Evolutionary conservation across 2,113 vertebrate genomes (phyloP), one percentile per base, ranked within the genome.

Genomic region (Cryptotis parvus): DNA sequence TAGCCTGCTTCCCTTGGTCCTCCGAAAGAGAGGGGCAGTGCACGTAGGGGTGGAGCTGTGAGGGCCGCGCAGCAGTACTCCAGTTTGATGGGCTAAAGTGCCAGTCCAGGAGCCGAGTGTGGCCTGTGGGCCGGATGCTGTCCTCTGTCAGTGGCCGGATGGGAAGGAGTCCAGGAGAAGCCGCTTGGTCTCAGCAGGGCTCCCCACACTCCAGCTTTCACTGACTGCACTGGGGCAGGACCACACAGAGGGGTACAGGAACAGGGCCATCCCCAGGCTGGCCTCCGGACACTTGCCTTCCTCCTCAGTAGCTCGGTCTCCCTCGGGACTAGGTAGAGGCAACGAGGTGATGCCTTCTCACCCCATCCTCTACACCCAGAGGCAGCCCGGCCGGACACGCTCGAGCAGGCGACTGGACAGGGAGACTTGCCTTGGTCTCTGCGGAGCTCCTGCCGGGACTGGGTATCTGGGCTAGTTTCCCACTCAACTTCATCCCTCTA

Each of bases 61-160:
- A 24, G 22, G 55, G 22, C 3, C 4, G 18, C 24, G 55, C 45
- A 58, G 55, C 20, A 18, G 55, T 24, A 6, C 15, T 18, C 24
- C 22, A 24, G 55, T 58, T 18, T 58, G 55, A 58, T 58, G 55
- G 55, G 18, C 6, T n/a, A 6, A 18, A 18, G 16, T 18, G 14
- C 52, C 52, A 43, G 72, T 43, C 29, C 31, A 33, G 15, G 49
- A 35, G 26, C 68, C 0, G 1, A 33, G 33, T 6, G 29, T 37
- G n/a, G 26, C 20, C 79, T 26, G 45, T 24, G 58, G 43, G 22
- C 43, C 24, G 14, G 55, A 4, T 4, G 0, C 29, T 1, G 7
- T 65, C 87, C 65, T 0, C 0, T 15, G 55, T 15, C 1, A 6
- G 41, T 1, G 1, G 68, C 24, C 7, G 18, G 24, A 33, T 3